phyloP scores from a whole-genome alignment of 2,888 invertebrate genomes.

The Psococerastis gibbosa region DNA sequence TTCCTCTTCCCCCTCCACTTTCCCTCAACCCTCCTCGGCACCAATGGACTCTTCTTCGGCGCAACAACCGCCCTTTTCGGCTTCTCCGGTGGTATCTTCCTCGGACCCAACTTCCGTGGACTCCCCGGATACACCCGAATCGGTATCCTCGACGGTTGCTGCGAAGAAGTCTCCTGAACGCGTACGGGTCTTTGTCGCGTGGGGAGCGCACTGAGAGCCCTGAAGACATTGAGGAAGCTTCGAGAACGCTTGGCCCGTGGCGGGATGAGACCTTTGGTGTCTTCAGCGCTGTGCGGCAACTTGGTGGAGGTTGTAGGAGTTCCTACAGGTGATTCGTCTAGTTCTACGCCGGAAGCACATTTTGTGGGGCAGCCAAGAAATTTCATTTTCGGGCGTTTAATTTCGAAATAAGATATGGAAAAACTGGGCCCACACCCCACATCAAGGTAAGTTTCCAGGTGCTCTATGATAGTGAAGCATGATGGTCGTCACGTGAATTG shows the following conservation, averaged over 20 bases:
- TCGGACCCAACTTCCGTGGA: constrained; percentile 6
- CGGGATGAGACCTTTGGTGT: background rate
- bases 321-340: background rate
- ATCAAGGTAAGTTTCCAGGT: too few species aligned
- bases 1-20: background rate
- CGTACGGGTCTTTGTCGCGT: background rate
- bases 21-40: too few species aligned
- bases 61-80: constrained; percentile 3
- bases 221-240: constrained; percentile 3
- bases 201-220: background rate
- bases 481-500: too few species aligned
- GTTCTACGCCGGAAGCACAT: constrained; percentile 1
- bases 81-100: constrained; percentile 4
- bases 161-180: background rate
- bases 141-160: background rate
- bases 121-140: constrained; percentile 2
- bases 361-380: constrained; percentile 5
- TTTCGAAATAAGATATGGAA: too few species aligned
- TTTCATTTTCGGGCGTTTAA: background rate
- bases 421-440: too few species aligned
- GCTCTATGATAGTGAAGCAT: too few species aligned
- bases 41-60: background rate
- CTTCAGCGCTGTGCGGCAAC: background rate
- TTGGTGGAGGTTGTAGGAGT: constrained; percentile 6
- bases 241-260: background rate